Percentiles rank a stretch among this genome's conserved stretches.
phyloP scores from a whole-genome alignment of 2,888 invertebrate genomes.

The Cosmia pyralina region DNA sequence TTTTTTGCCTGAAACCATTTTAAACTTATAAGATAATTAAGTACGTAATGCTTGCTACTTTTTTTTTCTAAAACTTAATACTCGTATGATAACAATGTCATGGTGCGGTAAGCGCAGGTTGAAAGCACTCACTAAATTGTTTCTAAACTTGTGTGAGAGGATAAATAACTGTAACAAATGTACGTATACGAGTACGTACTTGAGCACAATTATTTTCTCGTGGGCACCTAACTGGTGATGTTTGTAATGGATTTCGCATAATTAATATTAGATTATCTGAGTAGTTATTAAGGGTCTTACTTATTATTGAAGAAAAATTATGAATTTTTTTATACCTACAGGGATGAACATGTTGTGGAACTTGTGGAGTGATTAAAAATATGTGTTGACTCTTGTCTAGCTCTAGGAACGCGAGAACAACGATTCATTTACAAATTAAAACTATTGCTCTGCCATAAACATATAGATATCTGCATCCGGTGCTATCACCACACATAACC shows the following conservation, averaged over 20 bases:
- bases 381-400: background rate
- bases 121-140: constrained; percentile 39
- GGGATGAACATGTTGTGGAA: too few relatives aligned
- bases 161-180: constrained; percentile 25
- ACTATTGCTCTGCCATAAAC: background rate
- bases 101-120: constrained; percentile 41
- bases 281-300: too few relatives aligned
- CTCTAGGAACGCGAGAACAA: background rate
- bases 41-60: constrained; percentile 3
- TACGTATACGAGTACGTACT: background rate
- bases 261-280: background rate
- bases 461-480: background rate
- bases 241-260: constrained; percentile 1
- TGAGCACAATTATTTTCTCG: background rate
- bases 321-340: too few relatives aligned
- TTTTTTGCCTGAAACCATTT: background rate
- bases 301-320: background rate
- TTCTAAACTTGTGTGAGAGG: constrained; percentile 34
- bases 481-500: background rate
- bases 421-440: background rate
- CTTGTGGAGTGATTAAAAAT: background rate
- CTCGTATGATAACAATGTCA: constrained; percentile 37
- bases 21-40: background rate
- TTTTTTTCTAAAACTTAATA: constrained; percentile 17
- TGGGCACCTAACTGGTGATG: background rate